phyloP scores from a whole-genome alignment of 2,888 invertebrate genomes.

The Amitus sp. region DNA sequence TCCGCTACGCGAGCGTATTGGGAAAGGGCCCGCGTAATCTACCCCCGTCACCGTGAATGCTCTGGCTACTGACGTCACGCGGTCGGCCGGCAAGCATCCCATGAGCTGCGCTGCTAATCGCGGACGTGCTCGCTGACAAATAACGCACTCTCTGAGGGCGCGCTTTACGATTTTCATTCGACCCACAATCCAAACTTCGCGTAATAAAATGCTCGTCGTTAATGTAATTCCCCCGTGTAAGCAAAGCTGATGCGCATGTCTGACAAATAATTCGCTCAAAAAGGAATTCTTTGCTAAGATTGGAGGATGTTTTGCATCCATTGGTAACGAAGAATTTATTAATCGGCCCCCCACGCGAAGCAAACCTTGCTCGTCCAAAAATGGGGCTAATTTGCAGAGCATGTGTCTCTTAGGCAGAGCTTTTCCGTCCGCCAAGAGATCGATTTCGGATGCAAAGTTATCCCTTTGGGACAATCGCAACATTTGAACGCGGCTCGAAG shows the following conservation, averaged over 20 bases:
- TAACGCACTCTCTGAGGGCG: neutral
- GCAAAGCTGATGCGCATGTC: neutral
- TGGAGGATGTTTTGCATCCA: conserved; percentile 1
- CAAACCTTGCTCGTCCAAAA: neutral
- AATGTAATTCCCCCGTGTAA: conserved; percentile 11
- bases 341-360: conserved; percentile 15
- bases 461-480: neutral
- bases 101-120: conserved; percentile 1
- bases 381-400: neutral
- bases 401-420: neutral
- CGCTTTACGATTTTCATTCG: neutral
- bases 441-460: neutral
- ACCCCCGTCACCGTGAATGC: conserved; percentile 5
- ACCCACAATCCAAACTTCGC: conserved; percentile 18
- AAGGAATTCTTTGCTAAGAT: neutral
- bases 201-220: conserved; percentile 4
- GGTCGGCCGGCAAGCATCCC: neutral
- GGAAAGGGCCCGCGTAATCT: conserved; percentile 9
- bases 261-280: neutral
- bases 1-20: neutral
- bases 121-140: neutral
- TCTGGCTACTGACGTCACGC: neutral
- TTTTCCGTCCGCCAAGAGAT: neutral
- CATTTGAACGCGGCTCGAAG: neutral
- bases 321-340: conserved; percentile 1